Base-by-base conservation (phyloP, 2,797 vertebrate genomes). In the Enteromius viviparus region DNA sequence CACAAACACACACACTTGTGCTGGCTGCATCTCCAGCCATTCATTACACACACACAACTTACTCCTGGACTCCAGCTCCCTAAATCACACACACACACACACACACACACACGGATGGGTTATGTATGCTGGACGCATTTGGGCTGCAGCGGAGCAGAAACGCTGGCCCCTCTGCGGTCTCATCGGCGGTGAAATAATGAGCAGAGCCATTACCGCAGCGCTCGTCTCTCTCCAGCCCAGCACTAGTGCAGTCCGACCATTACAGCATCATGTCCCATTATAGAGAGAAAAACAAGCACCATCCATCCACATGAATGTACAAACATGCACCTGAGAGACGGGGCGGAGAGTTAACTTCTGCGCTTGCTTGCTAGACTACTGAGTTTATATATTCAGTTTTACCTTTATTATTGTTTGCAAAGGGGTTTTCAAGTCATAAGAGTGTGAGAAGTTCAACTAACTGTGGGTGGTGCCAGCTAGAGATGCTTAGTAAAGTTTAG, bases 281-380 rank as follows among this genome's bases (percentile, higher is more conserved):
- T 80, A 68, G 81, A 11, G 78, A 86, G 86, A 34, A 89, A 91
- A 92, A 91, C 89, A 91, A 89, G 86, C 89, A 87, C 89, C 86
- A 89, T 87, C 89, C 88, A 86, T 76, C 81, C 76, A 78, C 81
- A 66, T 89, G 90, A 90, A 91, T 91, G 55, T 71, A 17, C 42
- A 64, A 72, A 81, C 23, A 12, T 80, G 66, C 78, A 58, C 14
- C 66, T 8, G 64, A 49, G 89, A 87, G 79, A 83, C 40, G 85
- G 2, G 3, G 17, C 3, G 29, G 49, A 14, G 51, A 17, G 34
- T 9, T 26, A 42, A 45, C 53, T 40, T 23, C 29, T 19, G 8
- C 6, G 37, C 6, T 62, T 76, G 37, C 2, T 29, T 40, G 12
- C 4, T n/a, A 42, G 23, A 76, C 37, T 29, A 26, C 34, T 0